Evolutionary conservation across 2,888 invertebrate species (phyloP), one percentile per base, ranked within the genome.

Genomic region (Odontocolon sp.): DNA sequence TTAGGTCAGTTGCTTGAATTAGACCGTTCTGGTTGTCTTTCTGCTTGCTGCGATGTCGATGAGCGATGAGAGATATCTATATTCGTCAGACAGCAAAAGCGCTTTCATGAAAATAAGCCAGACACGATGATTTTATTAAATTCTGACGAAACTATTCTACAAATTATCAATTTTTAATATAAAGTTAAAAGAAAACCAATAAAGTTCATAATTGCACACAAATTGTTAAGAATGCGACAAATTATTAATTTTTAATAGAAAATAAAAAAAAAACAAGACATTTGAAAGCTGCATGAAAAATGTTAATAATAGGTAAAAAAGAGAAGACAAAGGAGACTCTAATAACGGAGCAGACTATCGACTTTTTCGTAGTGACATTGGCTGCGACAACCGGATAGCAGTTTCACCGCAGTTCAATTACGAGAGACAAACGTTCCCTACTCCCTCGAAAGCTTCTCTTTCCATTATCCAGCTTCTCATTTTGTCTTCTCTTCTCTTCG

Each of bases 1-100:
- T 84, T 84, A 85, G 86, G 86, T 87, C 86, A 87, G 79, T 84
- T 81, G 84, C 84, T 82, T 79, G 83, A 88, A 86, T 87, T 88
- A 86, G 86, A 87, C 80, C 78, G 68, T 74, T 50, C 71, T 70
- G 57, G 31, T 31, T 64, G 45, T 57, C 40, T n/a, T 45, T 45
- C 36, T 23, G 52, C 16, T 31, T n/a, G 8, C 47, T 36, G 18
- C 33, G 47, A 6, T 63, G 14, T 16, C 16, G 50, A 63, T 50
- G 63, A 63, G 36, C 23, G 63, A 63, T 23, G 50, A 47, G 47
- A 18, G 63, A 36, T 33, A 50, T 33, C 50, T 63, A 50, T 50
- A 50, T 38, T 45, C 21, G 11, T 47, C 47, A 45, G 33, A 21
- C 61, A 31, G 31, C 61, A 47, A 33, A 26, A 31, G 61, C 45